Evolutionary conservation across 2,888 invertebrate genomes (phyloP), one percentile per base, ranked within the genome.

Genomic region (Noctuana brunneofusca): DNA sequence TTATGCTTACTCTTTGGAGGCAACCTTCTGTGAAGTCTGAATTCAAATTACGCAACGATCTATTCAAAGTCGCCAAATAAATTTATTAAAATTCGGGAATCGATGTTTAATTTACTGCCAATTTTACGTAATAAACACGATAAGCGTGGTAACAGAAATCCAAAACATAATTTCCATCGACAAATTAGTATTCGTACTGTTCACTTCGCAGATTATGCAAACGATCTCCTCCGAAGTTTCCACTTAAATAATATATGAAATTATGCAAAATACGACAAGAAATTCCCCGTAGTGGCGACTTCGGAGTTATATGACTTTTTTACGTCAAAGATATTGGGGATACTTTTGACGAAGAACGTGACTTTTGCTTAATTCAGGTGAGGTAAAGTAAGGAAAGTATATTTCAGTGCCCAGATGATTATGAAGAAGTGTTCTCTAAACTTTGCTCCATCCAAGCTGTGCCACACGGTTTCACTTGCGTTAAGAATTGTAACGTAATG

Each of bases 241-340:
- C 72, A 79, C 77, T 79, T 81, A 78, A 79, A 80, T 78, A 80
- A 80, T 80, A 79, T 80, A 79, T 80, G 79, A 76, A 81, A 78
- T 81, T 80, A 80, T 80, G 78, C 74, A 77, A 78, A 80, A 75
- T 72, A 68, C 32, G 41, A 68, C 64, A 65, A 66, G 64, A 69
- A 69, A 71, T 70, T 67, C 62, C 50, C 50, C 63, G 54, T 52
- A 52, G 63, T 71, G 71, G 71, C 69, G 66, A 71, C 71, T 69
- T 60, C 62, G 66, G 73, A 75, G 74, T 75, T 75, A 69, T 71
- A 74, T 71, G 67, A 74, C 77, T 74, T 73, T 75, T 68, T 70
- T 67, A 67, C 68, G 69, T 68, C 66, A 66, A 69, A 54, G 54
- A 54, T 54, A 41, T 54, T 54, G 41, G 41, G 41, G 18, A 53